These are phyloP conservation scores for Acrocyrtus sp. DNA, from an alignment of 2,888 invertebrate species.

Conservation along the genomic window DNA sequence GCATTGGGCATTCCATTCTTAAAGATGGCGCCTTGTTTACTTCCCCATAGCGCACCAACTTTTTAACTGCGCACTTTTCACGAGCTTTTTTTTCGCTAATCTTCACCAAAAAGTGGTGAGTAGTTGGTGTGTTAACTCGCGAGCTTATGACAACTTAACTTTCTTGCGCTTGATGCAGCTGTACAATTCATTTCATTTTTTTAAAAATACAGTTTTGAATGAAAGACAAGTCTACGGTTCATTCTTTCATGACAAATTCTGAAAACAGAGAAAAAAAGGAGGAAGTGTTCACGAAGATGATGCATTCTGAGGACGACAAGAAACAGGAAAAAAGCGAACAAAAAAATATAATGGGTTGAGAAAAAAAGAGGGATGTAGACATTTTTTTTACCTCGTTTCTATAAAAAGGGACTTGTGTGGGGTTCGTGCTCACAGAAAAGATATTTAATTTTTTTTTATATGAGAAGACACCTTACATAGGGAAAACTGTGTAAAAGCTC, in stretches of 20 bases:
- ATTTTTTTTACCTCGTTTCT: background rate
- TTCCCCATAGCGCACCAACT: background rate
- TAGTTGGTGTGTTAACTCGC: no score
- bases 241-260: no score
- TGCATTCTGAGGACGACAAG: no score
- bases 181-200: slow-evolving; percentile 41
- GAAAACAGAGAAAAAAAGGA: no score
- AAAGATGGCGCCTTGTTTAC: background rate
- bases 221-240: no score
- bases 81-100: no score
- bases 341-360: no score
- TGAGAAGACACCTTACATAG: background rate
- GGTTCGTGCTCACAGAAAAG: background rate
- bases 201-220: no score
- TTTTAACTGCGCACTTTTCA: background rate
- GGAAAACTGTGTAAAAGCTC: background rate
- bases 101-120: no score
- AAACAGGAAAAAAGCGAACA: no score
- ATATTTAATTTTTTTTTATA: background rate
- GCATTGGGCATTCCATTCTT: background rate
- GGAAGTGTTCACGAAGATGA: no score
- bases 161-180: slow-evolving; percentile 24
- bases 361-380: background rate
- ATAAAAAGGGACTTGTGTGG: background rate
- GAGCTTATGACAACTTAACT: slow-evolving; percentile 33